Conservation (phyloP, 2,888 invertebrate genomes). For the Megastigmus dorsalis region DNA sequence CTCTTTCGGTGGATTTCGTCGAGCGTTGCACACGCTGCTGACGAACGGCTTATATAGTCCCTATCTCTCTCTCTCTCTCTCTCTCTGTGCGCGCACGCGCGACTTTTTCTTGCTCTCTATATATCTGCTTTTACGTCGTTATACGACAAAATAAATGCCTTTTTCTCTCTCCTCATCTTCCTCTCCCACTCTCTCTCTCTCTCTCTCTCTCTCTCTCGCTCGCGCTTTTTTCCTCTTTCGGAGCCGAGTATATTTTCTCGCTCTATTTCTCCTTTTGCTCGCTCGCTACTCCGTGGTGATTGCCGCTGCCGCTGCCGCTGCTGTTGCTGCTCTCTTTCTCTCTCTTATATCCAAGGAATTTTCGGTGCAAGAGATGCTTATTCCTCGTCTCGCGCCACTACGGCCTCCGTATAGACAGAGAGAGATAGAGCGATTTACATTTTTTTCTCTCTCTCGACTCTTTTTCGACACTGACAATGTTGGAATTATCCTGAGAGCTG, state of each 20-base stretch:
- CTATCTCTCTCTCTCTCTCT: neutral
- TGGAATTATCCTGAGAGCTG: conserved; percentile 3
- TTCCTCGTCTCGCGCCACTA: neutral
- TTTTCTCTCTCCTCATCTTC: neutral
- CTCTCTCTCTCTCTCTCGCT: neutral
- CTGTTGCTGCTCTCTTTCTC: neutral
- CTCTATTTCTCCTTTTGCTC: conserved; percentile 20
- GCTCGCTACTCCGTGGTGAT: no score
- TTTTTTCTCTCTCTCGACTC: neutral
- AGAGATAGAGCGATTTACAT: neutral
- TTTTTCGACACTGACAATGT: neutral
- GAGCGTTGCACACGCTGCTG: conserved; percentile 6
- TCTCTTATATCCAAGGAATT: neutral
- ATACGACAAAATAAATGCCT: conserved; percentile 17
- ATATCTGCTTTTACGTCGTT: conserved; percentile 6
- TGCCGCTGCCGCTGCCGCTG: neutral
- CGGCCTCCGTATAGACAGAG: neutral
- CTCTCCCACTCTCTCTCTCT: neutral
- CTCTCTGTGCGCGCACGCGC: no score
- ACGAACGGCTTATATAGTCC: conserved; percentile 7
- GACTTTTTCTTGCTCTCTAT: no score
- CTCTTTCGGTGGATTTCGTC: conserved; percentile 30
- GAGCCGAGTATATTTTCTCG: neutral
- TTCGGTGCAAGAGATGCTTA: no score
- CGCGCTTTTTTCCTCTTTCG: neutral